Percentiles rank a stretch among this genome's conserved stretches.
Evolutionary conservation across 2,888 invertebrate species (phyloP).

Genomic region (Ennomos erosarius): DNA sequence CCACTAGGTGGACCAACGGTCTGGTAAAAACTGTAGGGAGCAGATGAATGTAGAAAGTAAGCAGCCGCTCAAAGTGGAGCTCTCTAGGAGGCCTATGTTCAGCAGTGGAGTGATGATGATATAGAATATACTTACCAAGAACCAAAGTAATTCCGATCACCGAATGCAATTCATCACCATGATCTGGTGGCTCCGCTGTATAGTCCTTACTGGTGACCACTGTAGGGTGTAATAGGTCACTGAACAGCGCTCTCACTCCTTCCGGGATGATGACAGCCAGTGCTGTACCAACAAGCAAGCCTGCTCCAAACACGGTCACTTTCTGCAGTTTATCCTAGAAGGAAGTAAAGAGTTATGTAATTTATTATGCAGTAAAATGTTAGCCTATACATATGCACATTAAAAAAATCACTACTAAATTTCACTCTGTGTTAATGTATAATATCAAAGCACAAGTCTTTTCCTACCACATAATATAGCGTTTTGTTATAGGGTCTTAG

Average conservation of each 20-base stretch:
- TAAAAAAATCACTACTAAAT: no score
- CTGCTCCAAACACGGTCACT: conserved; percentile 98
- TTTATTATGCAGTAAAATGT: no score
- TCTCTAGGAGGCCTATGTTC: no score
- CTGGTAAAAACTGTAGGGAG: no score
- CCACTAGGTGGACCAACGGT: no score
- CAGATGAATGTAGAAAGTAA: no score
- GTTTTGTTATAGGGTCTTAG: no score
- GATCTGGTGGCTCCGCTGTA: conserved; percentile 65
- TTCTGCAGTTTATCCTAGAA: conserved; percentile 96
- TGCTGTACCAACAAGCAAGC: conserved; percentile 98
- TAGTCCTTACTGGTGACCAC: conserved; percentile 65
- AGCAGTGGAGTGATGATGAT: no score
- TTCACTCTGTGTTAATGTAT: background rate
- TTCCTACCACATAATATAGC: no score
- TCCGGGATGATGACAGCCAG: conserved; percentile 99
- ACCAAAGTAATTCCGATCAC: conserved; percentile 97
- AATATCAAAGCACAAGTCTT: background rate
- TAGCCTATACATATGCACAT: no score
- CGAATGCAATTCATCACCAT: conserved; percentile 88
- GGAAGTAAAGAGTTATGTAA: no score
- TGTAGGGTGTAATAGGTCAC: conserved; percentile 62
- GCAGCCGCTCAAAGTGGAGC: no score
- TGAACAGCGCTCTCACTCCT: conserved; percentile 94
- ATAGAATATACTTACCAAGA: conserved; percentile 87